Evolutionary conservation across 2,113 vertebrate species (phyloP), one percentile per base, ranked within the genome.

Genomic region (Numenius arquata): DNA sequence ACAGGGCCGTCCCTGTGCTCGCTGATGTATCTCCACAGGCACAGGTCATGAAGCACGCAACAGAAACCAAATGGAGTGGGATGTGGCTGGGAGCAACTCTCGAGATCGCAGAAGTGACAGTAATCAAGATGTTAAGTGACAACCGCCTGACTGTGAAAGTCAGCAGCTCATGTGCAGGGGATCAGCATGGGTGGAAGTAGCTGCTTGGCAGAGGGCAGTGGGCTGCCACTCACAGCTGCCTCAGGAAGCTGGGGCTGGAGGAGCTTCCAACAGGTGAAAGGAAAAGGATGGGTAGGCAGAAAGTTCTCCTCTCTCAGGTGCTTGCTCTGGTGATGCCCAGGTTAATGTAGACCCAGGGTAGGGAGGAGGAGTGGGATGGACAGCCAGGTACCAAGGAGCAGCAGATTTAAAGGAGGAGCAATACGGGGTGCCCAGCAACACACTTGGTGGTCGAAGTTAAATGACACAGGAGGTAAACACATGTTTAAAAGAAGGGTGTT

Each of bases 171-270:
- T 16, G 70, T 5, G 65, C n/a, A 11, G 61, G 1, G 66, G 88
- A 85, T 85, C 88, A 67, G 71, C 15, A 21, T 0, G 32, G 29
- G 45, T 59, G 67, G 67, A n/a, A 88, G 81, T 62, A 65, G 84
- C 89, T 65, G 87, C 87, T 38, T 52, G 95, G 30, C 63, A 38
- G 40, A 41, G 85, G 80, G 36, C 38, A 38, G n/a, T 32, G 93
- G 72, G 68, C 76, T 83, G 61, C 29, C 17, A 5, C 48, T 47
- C 45, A 63, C 9, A 15, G 26, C 18, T 56, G 41, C 79, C 53
- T 1, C 0, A 0, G 61, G 80, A 48, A 86, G 23, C 12, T 0
- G 1, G 48, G n/a, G 30, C 12, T 3, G 32, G 41, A 47, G 58
- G 36, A 47, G 29, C 26, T 81, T 8, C 66, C 76, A 56, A 78